A percentile compares a stretch with the other conserved stretches of the same genome.
Conservation (phyloP, 2,113 vertebrate species). For the Elachura formosa region DNA sequence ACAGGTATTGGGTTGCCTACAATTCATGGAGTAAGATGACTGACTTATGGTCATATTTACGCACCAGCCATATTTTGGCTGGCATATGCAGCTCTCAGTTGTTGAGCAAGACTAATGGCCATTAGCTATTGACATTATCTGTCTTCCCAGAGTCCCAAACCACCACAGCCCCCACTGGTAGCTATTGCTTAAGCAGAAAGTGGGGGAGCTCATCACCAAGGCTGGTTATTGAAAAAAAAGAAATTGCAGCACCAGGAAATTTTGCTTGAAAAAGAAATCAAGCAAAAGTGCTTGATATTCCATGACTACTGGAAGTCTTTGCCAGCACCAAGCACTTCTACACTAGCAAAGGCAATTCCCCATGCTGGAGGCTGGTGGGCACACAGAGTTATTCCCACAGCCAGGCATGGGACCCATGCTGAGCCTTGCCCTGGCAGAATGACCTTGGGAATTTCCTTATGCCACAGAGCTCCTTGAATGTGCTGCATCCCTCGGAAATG, state of each 20-base stretch:
- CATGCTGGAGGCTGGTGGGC: rapidly evolving
- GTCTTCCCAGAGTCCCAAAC: background rate
- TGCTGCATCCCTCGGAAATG: rapidly evolving
- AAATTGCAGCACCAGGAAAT: background rate
- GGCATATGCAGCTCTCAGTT: background rate
- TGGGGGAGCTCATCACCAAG: background rate
- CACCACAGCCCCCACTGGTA: background rate
- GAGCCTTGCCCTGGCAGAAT: background rate
- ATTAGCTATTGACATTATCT: background rate
- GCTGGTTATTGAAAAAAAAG: background rate
- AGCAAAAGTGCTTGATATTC: too few species aligned
- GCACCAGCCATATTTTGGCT: background rate
- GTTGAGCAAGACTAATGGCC: background rate
- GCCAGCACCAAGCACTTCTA: rapidly evolving
- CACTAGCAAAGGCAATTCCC: background rate
- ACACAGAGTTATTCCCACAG: background rate
- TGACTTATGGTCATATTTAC: background rate
- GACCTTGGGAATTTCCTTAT: rapidly evolving
- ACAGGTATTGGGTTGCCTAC: background rate
- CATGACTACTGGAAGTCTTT: background rate
- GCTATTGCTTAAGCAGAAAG: background rate
- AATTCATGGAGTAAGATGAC: background rate
- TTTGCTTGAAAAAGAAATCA: too few species aligned
- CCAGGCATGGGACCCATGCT: background rate
- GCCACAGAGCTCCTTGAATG: background rate